Percentiles rank a stretch among this genome's conserved stretches.
These are phyloP conservation scores for Rhodophaea formosa DNA, from an alignment of 2,888 invertebrate genomes.

Conservation along the genomic window DNA sequence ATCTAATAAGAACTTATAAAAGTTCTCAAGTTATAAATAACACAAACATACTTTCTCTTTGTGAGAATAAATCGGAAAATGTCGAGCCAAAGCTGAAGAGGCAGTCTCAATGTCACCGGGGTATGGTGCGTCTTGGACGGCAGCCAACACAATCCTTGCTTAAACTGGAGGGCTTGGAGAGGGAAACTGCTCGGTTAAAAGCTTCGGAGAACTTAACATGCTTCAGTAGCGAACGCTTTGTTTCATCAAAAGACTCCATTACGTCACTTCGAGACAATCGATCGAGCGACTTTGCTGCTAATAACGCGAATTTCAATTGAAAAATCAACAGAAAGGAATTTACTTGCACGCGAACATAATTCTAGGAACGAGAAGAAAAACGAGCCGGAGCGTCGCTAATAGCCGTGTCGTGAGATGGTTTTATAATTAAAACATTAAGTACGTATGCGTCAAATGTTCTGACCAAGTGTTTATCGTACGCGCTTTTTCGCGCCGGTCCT, in stretches of 20 bases:
- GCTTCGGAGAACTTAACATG: slow-evolving; percentile 8
- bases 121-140: slow-evolving; percentile 41
- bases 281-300: slow-evolving; percentile 8
- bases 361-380: slow-evolving; percentile 21
- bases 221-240: slow-evolving; percentile 3
- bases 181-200: slow-evolving; percentile 19
- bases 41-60: slow-evolving; percentile 1
- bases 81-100: slow-evolving; percentile 22
- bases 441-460: slow-evolving; percentile 51
- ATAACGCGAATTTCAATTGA: slow-evolving; percentile 14
- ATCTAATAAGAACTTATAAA: background rate
- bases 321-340: slow-evolving; percentile 12
- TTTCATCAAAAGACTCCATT: slow-evolving; percentile 7
- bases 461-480: slow-evolving; percentile 50
- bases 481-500: slow-evolving; percentile 56
- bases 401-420: slow-evolving; percentile 38
- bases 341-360: slow-evolving; percentile 14
- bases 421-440: slow-evolving; percentile 52
- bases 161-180: slow-evolving; percentile 14
- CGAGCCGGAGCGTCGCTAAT: slow-evolving; percentile 33
- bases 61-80: slow-evolving; percentile 1
- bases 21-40: background rate
- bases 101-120: slow-evolving; percentile 47
- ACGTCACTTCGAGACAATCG: slow-evolving; percentile 11
- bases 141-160: slow-evolving; percentile 41